Percentiles rank a stretch among this genome's conserved stretches.
Conservation (phyloP, 1,140 invertebrate species). For the Drosophila micromelanica region DNA sequence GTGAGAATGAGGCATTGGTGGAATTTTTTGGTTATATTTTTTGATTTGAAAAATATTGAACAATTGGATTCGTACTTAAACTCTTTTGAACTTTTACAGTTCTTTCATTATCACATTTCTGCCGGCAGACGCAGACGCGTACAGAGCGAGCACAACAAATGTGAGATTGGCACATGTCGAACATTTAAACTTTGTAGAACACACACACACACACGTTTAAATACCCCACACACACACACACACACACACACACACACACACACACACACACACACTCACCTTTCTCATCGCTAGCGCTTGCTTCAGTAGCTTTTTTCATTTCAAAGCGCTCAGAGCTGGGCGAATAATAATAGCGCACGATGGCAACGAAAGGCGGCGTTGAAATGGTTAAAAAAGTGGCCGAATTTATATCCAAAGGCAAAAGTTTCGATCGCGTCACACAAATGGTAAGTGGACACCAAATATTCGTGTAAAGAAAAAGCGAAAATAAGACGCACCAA, state of each 20-base stretch:
- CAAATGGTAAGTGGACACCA: slow-evolving; percentile 84
- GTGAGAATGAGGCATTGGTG: no score
- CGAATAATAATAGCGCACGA: neutral
- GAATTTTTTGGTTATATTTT: no score
- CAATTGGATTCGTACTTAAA: no score
- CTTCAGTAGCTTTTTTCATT: slow-evolving; percentile 54
- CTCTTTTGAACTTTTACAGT: neutral
- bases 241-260: slow-evolving; percentile 27
- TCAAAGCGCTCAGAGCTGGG: slow-evolving; percentile 31
- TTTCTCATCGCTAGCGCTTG: slow-evolving; percentile 27
- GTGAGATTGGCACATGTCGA: slow-evolving; percentile 18
- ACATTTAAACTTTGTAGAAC: slow-evolving; percentile 5
- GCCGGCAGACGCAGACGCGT: slow-evolving; percentile 39
- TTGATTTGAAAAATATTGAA: no score
- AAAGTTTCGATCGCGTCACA: slow-evolving; percentile 85
- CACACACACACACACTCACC: slow-evolving; percentile 40
- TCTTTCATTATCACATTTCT: slow-evolving; percentile 9
- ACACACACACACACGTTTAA: neutral
- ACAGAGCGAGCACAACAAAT: slow-evolving; percentile 67
- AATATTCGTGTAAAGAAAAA: slow-evolving; percentile 12
- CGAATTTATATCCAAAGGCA: slow-evolving; percentile 59
- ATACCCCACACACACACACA: neutral
- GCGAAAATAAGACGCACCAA: slow-evolving; percentile 15
- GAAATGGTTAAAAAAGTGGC: slow-evolving; percentile 81
- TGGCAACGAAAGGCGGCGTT: slow-evolving; percentile 22